Evolutionary conservation across 2,888 invertebrate species (phyloP).

Genomic region (Tryphoninae sp.): DNA sequence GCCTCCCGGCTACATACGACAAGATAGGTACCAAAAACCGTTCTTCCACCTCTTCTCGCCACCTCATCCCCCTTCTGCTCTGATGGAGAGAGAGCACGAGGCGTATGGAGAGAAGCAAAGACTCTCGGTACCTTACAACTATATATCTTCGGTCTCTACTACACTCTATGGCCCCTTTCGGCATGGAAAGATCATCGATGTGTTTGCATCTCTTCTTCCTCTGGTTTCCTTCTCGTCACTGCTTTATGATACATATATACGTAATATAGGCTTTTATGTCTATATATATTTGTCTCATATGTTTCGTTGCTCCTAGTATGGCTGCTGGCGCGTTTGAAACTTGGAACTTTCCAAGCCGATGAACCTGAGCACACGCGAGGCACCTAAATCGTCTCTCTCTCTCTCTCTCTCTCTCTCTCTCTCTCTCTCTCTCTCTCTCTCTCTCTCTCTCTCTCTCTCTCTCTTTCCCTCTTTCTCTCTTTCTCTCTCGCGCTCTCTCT

Average conservation of each 20-base stretch:
- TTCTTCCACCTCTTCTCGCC: slow-evolving; percentile 12
- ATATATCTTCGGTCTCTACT: slow-evolving; percentile 32
- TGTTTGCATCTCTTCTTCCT: slow-evolving; percentile 64
- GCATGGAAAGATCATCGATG: slow-evolving; percentile 67
- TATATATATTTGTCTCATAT: background rate
- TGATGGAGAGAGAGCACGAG: slow-evolving; percentile 49
- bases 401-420: slow-evolving; percentile 33
- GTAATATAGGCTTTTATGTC: background rate
- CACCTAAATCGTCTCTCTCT: slow-evolving; percentile 10
- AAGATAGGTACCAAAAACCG: slow-evolving; percentile 45
- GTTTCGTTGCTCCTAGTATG: slow-evolving; percentile 33
- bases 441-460: background rate
- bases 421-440: slow-evolving; percentile 23
- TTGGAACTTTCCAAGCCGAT: slow-evolving; percentile 59
- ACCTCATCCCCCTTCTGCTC: slow-evolving; percentile 43
- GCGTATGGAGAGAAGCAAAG: slow-evolving; percentile 50
- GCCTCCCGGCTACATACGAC: slow-evolving; percentile 53
- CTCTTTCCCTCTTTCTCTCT: slow-evolving; percentile 22
- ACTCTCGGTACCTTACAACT: slow-evolving; percentile 42
- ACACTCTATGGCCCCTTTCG: slow-evolving; percentile 49
- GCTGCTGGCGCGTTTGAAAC: slow-evolving; percentile 48
- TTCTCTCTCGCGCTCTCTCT: background rate
- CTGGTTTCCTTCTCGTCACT: slow-evolving; percentile 54
- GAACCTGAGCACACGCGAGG: slow-evolving; percentile 50
- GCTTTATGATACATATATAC: background rate